phyloP scores from a whole-genome alignment of 2,113 vertebrate genomes.

The Rattus rattus region DNA sequence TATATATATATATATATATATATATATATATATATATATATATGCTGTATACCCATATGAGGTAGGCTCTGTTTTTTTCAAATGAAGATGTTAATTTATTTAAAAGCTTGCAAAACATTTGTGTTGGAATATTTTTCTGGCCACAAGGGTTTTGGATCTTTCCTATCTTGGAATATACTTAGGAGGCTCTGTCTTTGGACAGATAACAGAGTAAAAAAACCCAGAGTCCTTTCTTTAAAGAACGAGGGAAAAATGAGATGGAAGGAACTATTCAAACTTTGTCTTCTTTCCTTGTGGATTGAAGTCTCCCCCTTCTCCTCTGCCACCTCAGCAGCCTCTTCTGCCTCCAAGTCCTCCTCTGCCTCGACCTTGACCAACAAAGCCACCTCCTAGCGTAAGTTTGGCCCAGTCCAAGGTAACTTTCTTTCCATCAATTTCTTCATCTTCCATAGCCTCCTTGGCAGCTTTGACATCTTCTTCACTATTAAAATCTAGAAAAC shows the following conservation, averaged over 20 bases:
- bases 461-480: conserved; percentile 96
- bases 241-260: conserved; percentile 77
- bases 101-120: no score
- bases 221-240: conserved; percentile 96
- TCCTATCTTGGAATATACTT: conserved; percentile 95
- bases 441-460: conserved; percentile 96
- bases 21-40: no score
- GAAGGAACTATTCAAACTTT: conserved; percentile 93
- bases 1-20: no score
- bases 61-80: no score
- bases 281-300: conserved; percentile 96
- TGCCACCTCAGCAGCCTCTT: conserved; percentile 84
- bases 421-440: conserved; percentile 95
- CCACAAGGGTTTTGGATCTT: no score
- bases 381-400: conserved; percentile 92
- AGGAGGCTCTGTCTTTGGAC: conserved; percentile 91
- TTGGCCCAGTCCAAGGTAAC: conserved; percentile 97
- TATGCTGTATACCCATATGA: no score
- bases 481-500: conserved; percentile 96
- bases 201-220: conserved; percentile 90
- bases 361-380: conserved; percentile 78
- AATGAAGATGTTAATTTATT: no score
- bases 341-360: conserved; percentile 80
- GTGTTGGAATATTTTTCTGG: no score
- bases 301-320: conserved; percentile 88